phyloP scores from a whole-genome alignment of 1,140 invertebrate species.

The Chironomus tepperi region DNA sequence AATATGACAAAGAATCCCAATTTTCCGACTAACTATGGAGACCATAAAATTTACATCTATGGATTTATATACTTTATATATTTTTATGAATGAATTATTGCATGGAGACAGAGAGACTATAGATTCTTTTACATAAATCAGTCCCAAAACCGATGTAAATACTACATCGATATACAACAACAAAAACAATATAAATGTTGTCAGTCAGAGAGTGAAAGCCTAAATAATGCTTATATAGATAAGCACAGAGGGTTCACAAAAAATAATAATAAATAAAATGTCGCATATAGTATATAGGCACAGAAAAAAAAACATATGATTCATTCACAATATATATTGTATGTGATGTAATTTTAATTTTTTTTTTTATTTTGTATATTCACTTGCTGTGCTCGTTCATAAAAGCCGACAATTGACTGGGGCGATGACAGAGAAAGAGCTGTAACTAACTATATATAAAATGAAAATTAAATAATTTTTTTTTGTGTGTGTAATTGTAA shows the following conservation, averaged over 20 bases:
- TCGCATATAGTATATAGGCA: not conserved
- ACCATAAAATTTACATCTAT: no score
- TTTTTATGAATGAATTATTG: no score
- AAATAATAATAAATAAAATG: not conserved
- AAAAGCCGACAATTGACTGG: no score
- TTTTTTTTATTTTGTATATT: not conserved
- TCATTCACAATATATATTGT: not conserved
- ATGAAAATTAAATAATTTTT: no score
- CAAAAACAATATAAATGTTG: not conserved
- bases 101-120: no score
- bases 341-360: slow-evolving; percentile 9
- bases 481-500: not conserved
- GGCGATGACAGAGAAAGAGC: not conserved
- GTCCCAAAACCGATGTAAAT: no score
- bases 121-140: no score
- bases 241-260: not conserved
- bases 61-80: no score
- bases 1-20: no score
- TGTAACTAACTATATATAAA: not conserved
- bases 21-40: no score
- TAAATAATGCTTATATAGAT: not conserved
- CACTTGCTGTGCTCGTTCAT: not conserved
- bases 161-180: no score
- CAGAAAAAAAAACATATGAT: not conserved
- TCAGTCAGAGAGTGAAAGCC: not conserved